These are phyloP conservation scores for Xiphophorus hellerii DNA, from an alignment of 2,113 vertebrate genomes.

Conservation along the genomic window DNA sequence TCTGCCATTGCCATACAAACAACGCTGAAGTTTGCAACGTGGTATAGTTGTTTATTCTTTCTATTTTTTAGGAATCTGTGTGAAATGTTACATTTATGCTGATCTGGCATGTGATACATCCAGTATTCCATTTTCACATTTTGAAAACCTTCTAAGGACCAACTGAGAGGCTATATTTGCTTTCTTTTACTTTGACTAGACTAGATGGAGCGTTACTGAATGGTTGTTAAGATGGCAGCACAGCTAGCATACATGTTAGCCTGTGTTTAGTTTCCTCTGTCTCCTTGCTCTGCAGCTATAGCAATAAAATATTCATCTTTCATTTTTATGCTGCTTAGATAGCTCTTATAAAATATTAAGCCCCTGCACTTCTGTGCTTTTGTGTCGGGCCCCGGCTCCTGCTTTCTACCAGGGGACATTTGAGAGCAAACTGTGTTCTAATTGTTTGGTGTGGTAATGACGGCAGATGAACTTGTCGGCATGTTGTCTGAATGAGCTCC, in stretches of 20 bases:
- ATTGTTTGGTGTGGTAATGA: conserved; percentile 10
- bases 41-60: neutral
- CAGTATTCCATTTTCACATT: no score
- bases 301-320: conserved; percentile 67
- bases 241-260: neutral
- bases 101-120: no score
- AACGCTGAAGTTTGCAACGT: neutral
- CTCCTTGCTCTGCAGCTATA: conserved; percentile 35
- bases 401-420: neutral
- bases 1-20: neutral
- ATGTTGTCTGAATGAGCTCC: neutral
- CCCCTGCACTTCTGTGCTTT: conserved; percentile 35
- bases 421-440: conserved; percentile 12
- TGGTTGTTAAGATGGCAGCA: neutral
- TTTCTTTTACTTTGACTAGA: neutral
- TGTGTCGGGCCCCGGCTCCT: neutral
- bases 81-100: neutral
- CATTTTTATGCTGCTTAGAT: conserved; percentile 62
- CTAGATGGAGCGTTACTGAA: neutral
- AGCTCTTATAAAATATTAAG: conserved; percentile 72
- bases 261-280: conserved; percentile 41
- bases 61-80: neutral
- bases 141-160: neutral
- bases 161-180: neutral
- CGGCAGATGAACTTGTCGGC: neutral